Conservation (phyloP, 2,797 vertebrate genomes). For the Tenualosa ilisha region DNA sequence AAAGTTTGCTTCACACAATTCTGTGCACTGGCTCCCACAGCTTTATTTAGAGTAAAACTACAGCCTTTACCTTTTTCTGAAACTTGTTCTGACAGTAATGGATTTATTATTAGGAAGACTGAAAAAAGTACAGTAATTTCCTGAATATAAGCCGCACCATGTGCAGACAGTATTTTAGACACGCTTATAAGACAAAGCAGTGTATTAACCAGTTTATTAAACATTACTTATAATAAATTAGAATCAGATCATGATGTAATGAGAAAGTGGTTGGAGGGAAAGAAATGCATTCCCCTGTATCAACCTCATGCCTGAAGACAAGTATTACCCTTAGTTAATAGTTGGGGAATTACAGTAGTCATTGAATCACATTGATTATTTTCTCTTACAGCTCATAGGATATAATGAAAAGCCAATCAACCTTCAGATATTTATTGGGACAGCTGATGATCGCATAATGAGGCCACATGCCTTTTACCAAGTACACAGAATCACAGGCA, state of each 20-base stretch:
- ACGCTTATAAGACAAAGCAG: too few species aligned
- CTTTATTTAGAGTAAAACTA: neutral
- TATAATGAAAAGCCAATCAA: constrained; percentile 85
- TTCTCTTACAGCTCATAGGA: constrained; percentile 78
- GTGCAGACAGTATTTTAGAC: too few species aligned
- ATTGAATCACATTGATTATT: constrained; percentile 1
- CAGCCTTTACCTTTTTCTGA: neutral
- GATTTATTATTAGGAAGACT: neutral
- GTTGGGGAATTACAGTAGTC: neutral
- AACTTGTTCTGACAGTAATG: neutral
- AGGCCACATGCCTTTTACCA: constrained; percentile 97
- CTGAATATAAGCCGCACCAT: too few species aligned
- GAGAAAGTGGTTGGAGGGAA: too few species aligned
- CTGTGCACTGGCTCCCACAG: neutral
- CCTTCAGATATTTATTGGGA: constrained; percentile 93
- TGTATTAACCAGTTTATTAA: too few species aligned
- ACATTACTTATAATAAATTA: too few species aligned
- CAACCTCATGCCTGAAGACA: too few species aligned
- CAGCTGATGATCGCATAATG: constrained; percentile 86
- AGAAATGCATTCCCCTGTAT: too few species aligned
- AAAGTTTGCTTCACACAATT: neutral
- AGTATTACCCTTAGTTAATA: too few species aligned
- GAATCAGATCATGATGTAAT: too few species aligned
- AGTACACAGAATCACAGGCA: constrained; percentile 95
- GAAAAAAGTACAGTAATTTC: neutral